Conservation (phyloP, 2,797 vertebrate species). For the Eulemur albifrons region DNA sequence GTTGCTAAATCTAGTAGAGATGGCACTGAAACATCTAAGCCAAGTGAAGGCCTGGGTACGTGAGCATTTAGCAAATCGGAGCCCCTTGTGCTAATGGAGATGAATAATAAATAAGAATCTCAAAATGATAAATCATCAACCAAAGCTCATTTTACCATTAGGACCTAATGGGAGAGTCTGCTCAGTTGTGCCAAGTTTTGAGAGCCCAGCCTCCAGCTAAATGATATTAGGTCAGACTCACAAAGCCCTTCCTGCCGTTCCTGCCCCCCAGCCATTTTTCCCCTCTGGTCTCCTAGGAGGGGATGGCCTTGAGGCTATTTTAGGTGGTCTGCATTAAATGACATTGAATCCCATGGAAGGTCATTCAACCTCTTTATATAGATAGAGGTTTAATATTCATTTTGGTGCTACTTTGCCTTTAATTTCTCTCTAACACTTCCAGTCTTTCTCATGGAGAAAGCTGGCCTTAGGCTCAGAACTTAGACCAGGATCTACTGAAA, state of each 20-base stretch:
- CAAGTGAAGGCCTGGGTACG: neutral
- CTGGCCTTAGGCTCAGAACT: neutral
- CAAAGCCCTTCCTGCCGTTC: neutral
- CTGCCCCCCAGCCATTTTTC: neutral
- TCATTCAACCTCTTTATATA: neutral
- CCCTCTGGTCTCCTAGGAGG: neutral
- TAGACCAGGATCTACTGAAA: neutral
- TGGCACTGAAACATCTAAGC: neutral
- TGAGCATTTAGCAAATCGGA: neutral
- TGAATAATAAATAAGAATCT: conserved; percentile 57
- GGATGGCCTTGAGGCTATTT: neutral
- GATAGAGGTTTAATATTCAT: neutral
- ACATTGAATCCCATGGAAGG: neutral
- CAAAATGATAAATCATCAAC: conserved; percentile 20
- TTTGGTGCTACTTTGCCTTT: neutral
- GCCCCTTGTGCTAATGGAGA: conserved; percentile 17
- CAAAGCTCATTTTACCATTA: neutral
- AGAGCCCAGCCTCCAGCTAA: neutral
- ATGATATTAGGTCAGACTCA: neutral
- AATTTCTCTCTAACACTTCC: neutral
- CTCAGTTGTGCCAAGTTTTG: neutral
- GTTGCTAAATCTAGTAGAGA: neutral
- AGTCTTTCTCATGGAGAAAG: neutral
- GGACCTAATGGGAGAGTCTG: neutral
- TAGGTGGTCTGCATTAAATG: neutral